Base-by-base conservation (phyloP, 2,888 invertebrate genomes). In the Elmis aenea region DNA sequence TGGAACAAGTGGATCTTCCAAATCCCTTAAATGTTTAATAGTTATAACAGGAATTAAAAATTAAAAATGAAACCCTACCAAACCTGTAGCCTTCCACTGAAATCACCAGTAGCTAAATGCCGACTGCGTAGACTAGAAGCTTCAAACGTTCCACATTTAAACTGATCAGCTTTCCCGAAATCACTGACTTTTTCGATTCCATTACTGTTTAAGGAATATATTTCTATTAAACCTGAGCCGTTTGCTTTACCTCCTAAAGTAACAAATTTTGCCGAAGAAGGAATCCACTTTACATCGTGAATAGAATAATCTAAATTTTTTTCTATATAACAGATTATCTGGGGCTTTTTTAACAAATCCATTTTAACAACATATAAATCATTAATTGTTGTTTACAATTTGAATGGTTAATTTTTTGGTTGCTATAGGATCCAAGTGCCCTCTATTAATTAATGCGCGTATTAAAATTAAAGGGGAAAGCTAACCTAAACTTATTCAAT, bases 251-350 rank as follows among this genome's bases (percentile, higher is more conserved):
- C 85, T 5, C 96, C 96, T 33, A 95, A 72, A 24, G 86, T 80
- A 42, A 92, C 83, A 68, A 95, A 90, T 68, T 93, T 94, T 1
- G 95, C 88, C 2, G 93, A 92, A 59, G 86, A 85, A 1, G 96
- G 95, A 55, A 96, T 82, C 96, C 95, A 96, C 70, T 89, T 90
- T n/a, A 84, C 80, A 60, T 95, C 95, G 64, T 89, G 93, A 13
- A 93, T 67, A 0, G 90, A 88, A 66, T 87, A 94, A 59, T 86
- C 81, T 1, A 93, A 67, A 12, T 81, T 73, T 61, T 86, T 84
- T 58, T 93, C 86, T 18, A 85, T 76, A 59, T 94, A 91, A 37
- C 85, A 81, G 51, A 95, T 88, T 55, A 95, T 84, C 69, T 92
- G 92, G 0, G 94, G 93, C 52, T 90, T 91, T 45, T 86, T 82